These are phyloP conservation scores for Hybos culiciformis DNA, from an alignment of 2,888 invertebrate genomes.

Conservation along the genomic window DNA sequence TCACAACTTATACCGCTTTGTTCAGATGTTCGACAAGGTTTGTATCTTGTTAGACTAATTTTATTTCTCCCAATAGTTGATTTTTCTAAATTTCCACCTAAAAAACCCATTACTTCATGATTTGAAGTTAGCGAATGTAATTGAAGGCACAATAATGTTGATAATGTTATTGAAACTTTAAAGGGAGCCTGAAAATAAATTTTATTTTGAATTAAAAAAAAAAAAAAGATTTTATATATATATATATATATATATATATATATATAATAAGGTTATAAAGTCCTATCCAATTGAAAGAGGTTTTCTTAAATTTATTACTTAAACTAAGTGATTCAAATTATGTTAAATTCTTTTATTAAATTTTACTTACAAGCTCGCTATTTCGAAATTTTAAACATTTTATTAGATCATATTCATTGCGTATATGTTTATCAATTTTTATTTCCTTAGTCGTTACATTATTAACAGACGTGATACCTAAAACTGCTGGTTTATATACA, in stretches of 20 bases:
- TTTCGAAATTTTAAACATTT: constrained; percentile 16
- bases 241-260: too few species aligned
- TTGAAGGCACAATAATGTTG: constrained; percentile 51
- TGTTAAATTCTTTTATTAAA: too few species aligned
- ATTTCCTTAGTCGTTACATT: neutral
- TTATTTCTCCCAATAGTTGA: constrained; percentile 17
- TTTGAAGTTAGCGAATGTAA: constrained; percentile 54
- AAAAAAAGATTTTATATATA: too few species aligned
- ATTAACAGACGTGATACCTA: constrained; percentile 1
- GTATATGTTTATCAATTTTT: constrained; percentile 6
- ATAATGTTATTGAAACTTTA: constrained; percentile 42
- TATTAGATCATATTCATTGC: constrained; percentile 14
- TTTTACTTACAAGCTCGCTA: constrained; percentile 12
- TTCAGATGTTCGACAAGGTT: constrained; percentile 49
- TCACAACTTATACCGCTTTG: constrained; percentile 57
- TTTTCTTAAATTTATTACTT: too few species aligned
- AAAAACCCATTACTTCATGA: constrained; percentile 61
- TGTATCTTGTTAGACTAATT: constrained; percentile 41
- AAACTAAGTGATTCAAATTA: too few species aligned
- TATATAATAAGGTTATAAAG: too few species aligned
- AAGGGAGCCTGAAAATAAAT: constrained; percentile 44
- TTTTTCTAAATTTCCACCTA: constrained; percentile 41
- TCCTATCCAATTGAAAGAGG: too few species aligned
- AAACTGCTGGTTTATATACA: constrained; percentile 5
- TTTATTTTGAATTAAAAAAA: constrained; percentile 4